These are phyloP conservation scores for Caenorhabditis doughertyi DNA, from an alignment of 2,888 invertebrate species.

Conservation along the genomic window DNA sequence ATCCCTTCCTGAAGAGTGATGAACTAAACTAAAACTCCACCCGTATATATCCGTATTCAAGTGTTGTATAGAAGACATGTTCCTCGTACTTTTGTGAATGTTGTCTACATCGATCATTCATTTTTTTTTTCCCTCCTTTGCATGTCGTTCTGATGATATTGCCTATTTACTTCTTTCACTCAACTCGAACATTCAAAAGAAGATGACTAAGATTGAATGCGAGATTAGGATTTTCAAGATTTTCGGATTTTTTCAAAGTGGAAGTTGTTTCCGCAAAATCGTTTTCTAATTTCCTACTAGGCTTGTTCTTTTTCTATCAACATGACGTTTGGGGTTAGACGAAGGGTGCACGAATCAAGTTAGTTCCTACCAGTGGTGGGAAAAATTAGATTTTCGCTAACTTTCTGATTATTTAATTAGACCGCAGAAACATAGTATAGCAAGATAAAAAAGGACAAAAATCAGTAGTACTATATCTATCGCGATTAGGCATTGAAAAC, in stretches of 20 bases:
- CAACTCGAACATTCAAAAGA: neutral
- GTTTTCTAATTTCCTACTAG: neutral
- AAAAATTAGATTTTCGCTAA: neutral
- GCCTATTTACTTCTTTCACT: neutral
- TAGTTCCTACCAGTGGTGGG: neutral
- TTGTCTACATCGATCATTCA: slow-evolving; percentile 4
- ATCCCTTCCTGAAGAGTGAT: slow-evolving; percentile 10
- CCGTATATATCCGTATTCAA: slow-evolving; percentile 3
- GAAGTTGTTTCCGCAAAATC: neutral
- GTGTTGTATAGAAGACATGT: slow-evolving; percentile 5
- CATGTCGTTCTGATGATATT: slow-evolving; percentile 15
- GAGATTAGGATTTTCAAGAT: slow-evolving; percentile 4
- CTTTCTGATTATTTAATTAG: neutral
- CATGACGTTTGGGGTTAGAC: neutral
- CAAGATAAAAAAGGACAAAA: too few relatives aligned
- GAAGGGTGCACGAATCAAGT: slow-evolving; percentile 1
- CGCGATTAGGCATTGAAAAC: too few relatives aligned
- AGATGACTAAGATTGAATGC: neutral
- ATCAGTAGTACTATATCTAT: too few relatives aligned
- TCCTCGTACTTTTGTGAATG: slow-evolving; percentile 21
- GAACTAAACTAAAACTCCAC: neutral
- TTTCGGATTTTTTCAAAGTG: neutral
- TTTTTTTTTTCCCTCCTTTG: neutral
- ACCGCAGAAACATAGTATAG: too few relatives aligned
- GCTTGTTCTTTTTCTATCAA: neutral